phyloP scores from a whole-genome alignment of 2,888 invertebrate genomes.

The Pheosia tremula region DNA sequence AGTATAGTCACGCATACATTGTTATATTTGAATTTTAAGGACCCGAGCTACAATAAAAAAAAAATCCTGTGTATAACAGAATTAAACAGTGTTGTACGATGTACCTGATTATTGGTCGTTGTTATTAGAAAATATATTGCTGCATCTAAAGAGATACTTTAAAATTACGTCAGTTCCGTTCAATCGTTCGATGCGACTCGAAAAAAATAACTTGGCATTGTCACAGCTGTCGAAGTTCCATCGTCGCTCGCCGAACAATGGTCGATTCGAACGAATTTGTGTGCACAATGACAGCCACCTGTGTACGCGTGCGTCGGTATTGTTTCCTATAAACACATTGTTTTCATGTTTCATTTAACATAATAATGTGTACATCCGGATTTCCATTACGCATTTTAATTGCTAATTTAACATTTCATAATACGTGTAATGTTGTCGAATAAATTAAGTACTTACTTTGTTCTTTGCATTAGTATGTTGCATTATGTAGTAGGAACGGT shows the following conservation, averaged over 20 bases:
- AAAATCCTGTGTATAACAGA: no score
- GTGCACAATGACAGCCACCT: conserved; percentile 28
- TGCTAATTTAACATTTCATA: neutral
- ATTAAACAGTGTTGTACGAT: no score
- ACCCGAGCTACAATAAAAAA: no score
- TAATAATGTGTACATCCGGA: conserved; percentile 21
- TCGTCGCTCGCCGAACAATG: conserved; percentile 34
- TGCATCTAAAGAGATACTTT: neutral
- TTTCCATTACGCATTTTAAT: neutral
- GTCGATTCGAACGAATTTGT: conserved; percentile 24
- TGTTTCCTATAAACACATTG: conserved; percentile 38
- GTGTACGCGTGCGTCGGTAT: conserved; percentile 15
- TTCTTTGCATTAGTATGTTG: neutral
- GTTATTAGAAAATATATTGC: no score
- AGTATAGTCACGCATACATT: no score
- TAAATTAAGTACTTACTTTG: neutral
- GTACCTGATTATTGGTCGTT: no score
- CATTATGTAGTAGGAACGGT: neutral
- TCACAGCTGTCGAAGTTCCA: conserved; percentile 15
- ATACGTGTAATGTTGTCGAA: neutral
- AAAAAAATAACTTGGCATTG: neutral
- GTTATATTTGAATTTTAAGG: no score
- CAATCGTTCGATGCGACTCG: neutral
- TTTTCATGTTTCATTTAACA: conserved; percentile 27
- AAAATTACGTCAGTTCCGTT: neutral